Conservation (phyloP, 2,888 invertebrate species). For the Scaptomyza parva region DNA sequence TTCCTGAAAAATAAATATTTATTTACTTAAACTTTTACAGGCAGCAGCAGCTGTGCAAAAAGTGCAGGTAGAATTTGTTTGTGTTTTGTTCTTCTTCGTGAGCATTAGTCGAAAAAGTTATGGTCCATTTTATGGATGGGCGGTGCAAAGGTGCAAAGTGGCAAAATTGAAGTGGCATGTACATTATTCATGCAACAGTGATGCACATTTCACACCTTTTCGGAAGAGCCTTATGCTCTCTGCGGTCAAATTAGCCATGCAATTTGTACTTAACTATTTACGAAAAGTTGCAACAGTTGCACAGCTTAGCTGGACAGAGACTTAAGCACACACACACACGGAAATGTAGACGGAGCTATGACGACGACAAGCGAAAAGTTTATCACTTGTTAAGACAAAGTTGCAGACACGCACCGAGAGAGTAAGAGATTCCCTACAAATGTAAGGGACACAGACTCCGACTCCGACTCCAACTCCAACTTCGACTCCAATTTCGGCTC, state of each 20-base stretch:
- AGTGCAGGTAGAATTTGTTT: conserved; percentile 4
- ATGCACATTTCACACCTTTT: conserved; percentile 42
- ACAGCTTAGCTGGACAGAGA: conserved; percentile 46
- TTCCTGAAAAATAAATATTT: conserved; percentile 27
- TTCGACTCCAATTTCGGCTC: conserved; percentile 9
- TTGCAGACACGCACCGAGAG: conserved; percentile 51
- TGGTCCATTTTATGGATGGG: conserved; percentile 47
- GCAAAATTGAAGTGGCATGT: neutral
- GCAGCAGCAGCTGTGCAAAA: conserved; percentile 7
- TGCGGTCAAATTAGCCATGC: conserved; percentile 70
- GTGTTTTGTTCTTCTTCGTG: neutral
- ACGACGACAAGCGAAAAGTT: conserved; percentile 74
- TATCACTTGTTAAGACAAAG: conserved; percentile 67
- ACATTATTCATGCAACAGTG: conserved; percentile 27
- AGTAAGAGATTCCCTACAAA: too few relatives aligned
- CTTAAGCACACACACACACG: conserved; percentile 62
- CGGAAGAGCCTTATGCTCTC: conserved; percentile 28
- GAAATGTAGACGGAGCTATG: conserved; percentile 26
- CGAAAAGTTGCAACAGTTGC: conserved; percentile 32
- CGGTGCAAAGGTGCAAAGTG: neutral
- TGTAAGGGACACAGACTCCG: neutral
- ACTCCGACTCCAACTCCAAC: too few relatives aligned
- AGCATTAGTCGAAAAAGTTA: conserved; percentile 27
- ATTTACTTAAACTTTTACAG: conserved; percentile 10
- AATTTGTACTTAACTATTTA: conserved; percentile 73